Percentiles rank a stretch among this genome's conserved stretches.
phyloP scores from a whole-genome alignment of 1,140 invertebrate species.

The Vanessa atalanta region DNA sequence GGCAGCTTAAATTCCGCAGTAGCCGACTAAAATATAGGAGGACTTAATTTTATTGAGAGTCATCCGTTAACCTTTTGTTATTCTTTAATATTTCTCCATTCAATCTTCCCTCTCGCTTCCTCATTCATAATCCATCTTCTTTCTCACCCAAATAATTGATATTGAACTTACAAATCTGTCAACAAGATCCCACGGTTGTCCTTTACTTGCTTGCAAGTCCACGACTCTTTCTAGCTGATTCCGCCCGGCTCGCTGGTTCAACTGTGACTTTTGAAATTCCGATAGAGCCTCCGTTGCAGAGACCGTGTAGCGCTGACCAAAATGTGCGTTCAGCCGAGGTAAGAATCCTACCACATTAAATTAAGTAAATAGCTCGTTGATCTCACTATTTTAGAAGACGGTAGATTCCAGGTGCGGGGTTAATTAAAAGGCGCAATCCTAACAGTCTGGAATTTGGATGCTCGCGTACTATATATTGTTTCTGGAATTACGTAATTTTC shows the following conservation, averaged over 20 bases:
- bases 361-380: background rate
- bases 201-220: conserved; percentile 81
- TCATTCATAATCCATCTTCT: conserved; percentile 26
- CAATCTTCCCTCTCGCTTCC: conserved; percentile 24
- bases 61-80: background rate
- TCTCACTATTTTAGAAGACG: too few species aligned
- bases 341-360: conserved; percentile 81
- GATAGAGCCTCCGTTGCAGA: conserved; percentile 85
- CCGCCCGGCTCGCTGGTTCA: conserved; percentile 79
- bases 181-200: conserved; percentile 81
- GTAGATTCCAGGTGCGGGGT: too few species aligned
- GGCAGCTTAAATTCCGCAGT: conserved; percentile 85
- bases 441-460: too few species aligned
- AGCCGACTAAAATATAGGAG: conserved; percentile 77
- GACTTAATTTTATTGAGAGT: background rate
- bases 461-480: too few species aligned
- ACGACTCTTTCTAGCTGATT: conserved; percentile 80
- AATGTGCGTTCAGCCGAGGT: conserved; percentile 82
- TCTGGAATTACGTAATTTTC: too few species aligned
- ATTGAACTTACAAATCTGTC: conserved; percentile 82
- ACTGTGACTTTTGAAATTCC: conserved; percentile 84
- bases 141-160: conserved; percentile 20
- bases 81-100: conserved; percentile 26
- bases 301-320: conserved; percentile 85
- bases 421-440: too few species aligned